Evolutionary conservation across 2,888 invertebrate genomes (phyloP), one percentile per base, ranked within the genome.

Genomic region (Colletes collaris): DNA sequence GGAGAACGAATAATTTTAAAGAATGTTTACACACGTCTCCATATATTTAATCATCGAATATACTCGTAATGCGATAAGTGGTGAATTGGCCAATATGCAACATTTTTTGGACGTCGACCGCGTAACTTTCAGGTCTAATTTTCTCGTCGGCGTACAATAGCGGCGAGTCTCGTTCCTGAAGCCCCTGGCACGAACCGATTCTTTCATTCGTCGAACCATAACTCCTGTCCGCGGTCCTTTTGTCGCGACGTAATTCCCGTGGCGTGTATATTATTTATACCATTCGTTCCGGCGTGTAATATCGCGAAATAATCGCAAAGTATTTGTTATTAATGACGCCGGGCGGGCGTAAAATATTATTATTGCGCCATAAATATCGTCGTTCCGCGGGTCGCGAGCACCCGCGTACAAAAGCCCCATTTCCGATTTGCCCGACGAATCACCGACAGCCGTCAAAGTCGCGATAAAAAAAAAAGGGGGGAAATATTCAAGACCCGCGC

Each of bases 271-370:
- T 71, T 63, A 76, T 63, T 76, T 67, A 65, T 60, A 65, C 59
- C 46, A 46, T 27, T 64, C 76, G 16, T 55, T 44, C 27, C 7
- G 8, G n/a, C 50, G 64, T 62, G 55, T 76, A 69, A 76, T 65
- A 55, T 69, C 64, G 55, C 44, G 69, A 78, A 78, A 70, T 70
- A 78, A 76, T 76, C 76, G n/a, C 50, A 65, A 76, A 65, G 65
- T 70, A 76, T 78, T 70, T 70, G 60, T 76, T 65, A 70, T 78
- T 76, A 78, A 78, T 37, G 76, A 62, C 49, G 10, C 35, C 10
- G 8, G 37, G 4, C 50, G 50, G 16, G 64, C 10, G 19, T 76
- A 59, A 76, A 78, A 78, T 78, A 78, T 78, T 76, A 69, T 60
- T 27, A 44, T 19, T 59, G 44, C 6, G 37, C 7, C 53, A 62